Conservation (phyloP, 2,113 vertebrate genomes). For the Platichthys stellatus region DNA sequence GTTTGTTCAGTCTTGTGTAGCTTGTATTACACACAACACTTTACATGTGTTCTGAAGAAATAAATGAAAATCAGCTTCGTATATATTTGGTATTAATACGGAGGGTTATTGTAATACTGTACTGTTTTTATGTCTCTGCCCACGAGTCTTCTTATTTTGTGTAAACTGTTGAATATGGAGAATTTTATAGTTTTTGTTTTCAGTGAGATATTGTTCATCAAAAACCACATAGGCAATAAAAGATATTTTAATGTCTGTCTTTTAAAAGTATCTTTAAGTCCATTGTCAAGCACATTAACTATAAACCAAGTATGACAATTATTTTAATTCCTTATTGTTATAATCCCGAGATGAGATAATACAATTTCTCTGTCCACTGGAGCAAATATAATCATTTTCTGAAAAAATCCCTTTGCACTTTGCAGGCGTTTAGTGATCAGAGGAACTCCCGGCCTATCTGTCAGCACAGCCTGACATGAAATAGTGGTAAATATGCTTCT, state of each 20-base stretch:
- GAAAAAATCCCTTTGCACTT: constrained; percentile 48
- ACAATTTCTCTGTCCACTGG: neutral
- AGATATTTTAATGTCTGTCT: constrained; percentile 29
- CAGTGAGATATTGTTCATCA: constrained; percentile 14
- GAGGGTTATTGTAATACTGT: constrained; percentile 9
- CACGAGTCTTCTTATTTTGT: neutral
- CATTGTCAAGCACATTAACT: neutral
- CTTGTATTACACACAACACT: constrained; percentile 3
- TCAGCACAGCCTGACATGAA: constrained; percentile 77
- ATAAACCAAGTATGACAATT: neutral
- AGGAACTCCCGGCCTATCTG: constrained; percentile 80
- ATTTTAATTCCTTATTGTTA: neutral
- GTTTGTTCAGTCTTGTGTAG: constrained; percentile 22
- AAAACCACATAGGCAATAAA: constrained; percentile 47
- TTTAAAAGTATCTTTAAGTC: neutral
- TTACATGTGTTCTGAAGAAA: neutral
- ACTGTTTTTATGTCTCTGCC: constrained; percentile 17
- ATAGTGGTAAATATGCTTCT: constrained; percentile 77
- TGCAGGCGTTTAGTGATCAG: constrained; percentile 76
- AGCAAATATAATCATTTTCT: constrained; percentile 58
- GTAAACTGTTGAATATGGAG: constrained; percentile 12
- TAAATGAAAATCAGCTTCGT: neutral
- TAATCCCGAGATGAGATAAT: neutral
- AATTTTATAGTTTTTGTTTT: constrained; percentile 42
- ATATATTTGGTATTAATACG: neutral